These are phyloP conservation scores for Mastigias papua DNA, from an alignment of 30 jellyfish, hydroid and myxozoan genomes.

Conservation along the genomic window DNA sequence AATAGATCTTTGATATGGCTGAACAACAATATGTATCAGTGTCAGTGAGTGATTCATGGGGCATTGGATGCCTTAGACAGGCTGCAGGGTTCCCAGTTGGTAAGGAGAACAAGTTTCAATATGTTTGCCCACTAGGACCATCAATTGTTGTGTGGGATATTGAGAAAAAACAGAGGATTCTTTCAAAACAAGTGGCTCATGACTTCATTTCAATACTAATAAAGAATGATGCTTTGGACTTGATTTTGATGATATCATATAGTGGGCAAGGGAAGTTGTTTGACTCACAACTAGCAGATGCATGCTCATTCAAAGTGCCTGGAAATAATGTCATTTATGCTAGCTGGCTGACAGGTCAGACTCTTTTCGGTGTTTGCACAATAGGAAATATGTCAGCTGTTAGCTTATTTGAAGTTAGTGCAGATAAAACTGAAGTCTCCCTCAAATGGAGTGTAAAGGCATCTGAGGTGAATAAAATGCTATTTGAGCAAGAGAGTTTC, in stretches of 20 bases:
- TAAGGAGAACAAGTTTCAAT: slow-evolving; percentile 1
- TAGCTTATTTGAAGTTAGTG: slow-evolving; percentile 53
- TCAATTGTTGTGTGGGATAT: slow-evolving; percentile 88
- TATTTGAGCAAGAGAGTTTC: neutral
- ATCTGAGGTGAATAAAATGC: neutral
- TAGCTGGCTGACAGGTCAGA: slow-evolving; percentile 82
- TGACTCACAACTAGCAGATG: slow-evolving; percentile 1
- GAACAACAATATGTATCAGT: neutral
- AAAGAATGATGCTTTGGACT: slow-evolving; percentile 7
- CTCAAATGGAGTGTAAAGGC: slow-evolving; percentile 30
- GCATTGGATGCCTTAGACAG: slow-evolving; percentile 85
- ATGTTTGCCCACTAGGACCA: slow-evolving; percentile 90
- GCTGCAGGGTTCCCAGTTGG: slow-evolving; percentile 88
- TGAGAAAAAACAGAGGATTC: slow-evolving; percentile 23
- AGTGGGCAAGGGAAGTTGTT: slow-evolving; percentile 83
- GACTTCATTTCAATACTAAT: slow-evolving; percentile 83
- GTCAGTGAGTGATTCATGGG: slow-evolving; percentile 69
- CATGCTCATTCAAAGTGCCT: slow-evolving; percentile 63
- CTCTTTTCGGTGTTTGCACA: slow-evolving; percentile 70
- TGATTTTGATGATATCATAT: slow-evolving; percentile 53
- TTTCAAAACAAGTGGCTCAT: slow-evolving; percentile 38
- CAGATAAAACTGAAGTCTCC: neutral
- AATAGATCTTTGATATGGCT: neutral
- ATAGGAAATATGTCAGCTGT: slow-evolving; percentile 77
- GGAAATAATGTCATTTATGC: slow-evolving; percentile 82